Evolutionary conservation across 2,888 invertebrate species (phyloP).

Genomic region (Stenodera caucasica): DNA sequence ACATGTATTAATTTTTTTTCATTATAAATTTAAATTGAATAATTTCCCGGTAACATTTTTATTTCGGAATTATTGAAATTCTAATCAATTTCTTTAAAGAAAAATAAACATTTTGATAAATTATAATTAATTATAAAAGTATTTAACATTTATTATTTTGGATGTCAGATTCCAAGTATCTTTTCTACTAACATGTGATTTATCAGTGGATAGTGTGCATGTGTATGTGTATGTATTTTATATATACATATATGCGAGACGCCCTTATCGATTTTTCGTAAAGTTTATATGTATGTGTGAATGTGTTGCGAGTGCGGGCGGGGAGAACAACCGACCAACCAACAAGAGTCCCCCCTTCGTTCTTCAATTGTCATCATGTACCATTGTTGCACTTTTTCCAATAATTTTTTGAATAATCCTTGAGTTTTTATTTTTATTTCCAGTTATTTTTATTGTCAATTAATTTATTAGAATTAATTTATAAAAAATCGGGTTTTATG

Average conservation of each 20-base stretch:
- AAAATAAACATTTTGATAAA: too few relatives aligned
- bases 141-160: too few relatives aligned
- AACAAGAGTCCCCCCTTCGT: conserved; percentile 26
- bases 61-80: too few relatives aligned
- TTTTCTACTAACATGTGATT: not conserved
- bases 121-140: too few relatives aligned
- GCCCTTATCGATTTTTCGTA: conserved; percentile 57
- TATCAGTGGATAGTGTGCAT: not conserved
- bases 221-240: conserved; percentile 2
- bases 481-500: not conserved
- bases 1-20: not conserved
- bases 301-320: conserved; percentile 44
- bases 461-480: too few relatives aligned
- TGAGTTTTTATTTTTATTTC: conserved; percentile 6
- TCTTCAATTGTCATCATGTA: conserved; percentile 41
- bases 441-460: too few relatives aligned
- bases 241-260: conserved; percentile 42
- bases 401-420: conserved; percentile 8
- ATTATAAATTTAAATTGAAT: too few relatives aligned
- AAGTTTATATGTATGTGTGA: conserved; percentile 37
- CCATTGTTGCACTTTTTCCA: conserved; percentile 22
- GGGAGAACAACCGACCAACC: conserved; percentile 33
- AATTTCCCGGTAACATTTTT: too few relatives aligned
- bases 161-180: not conserved
- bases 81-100: too few relatives aligned